Conservation (phyloP, 2,797 vertebrate species). For the Sebastes nivosus region DNA sequence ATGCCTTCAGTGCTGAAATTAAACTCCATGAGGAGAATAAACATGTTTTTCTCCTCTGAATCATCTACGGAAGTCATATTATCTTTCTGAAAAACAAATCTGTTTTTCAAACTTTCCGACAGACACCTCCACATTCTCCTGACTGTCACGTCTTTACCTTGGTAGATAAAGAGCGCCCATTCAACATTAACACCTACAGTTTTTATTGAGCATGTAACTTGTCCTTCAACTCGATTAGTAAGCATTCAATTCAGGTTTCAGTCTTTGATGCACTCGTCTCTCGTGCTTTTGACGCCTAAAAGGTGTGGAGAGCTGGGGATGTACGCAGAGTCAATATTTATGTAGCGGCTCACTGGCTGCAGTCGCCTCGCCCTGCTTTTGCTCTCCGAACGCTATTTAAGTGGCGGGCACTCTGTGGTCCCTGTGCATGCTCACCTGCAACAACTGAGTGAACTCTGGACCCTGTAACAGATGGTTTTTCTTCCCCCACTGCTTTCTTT, state of each 20-base stretch:
- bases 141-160: slow-evolving; percentile 7
- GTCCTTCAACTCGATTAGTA: slow-evolving; percentile 10
- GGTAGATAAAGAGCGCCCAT: not conserved
- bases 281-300: slow-evolving; percentile 13
- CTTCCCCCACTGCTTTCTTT: slow-evolving; percentile 18
- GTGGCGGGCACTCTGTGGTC: slow-evolving; percentile 37
- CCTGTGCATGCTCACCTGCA: slow-evolving; percentile 48
- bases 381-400: slow-evolving; percentile 51
- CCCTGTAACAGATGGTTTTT: slow-evolving; percentile 58
- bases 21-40: not conserved
- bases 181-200: not conserved
- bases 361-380: slow-evolving; percentile 26
- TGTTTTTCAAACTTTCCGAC: not conserved
- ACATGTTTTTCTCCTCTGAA: not conserved
- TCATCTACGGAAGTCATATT: not conserved
- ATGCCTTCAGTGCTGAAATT: slow-evolving; percentile 19
- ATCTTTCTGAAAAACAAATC: not conserved
- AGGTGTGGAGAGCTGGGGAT: slow-evolving; percentile 28
- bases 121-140: not conserved
- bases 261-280: not conserved
- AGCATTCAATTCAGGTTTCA: slow-evolving; percentile 10
- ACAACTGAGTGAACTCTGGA: slow-evolving; percentile 62
- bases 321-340: slow-evolving; percentile 64
- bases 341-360: slow-evolving; percentile 43
- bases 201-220: not conserved